A percentile compares a stretch with the other conserved stretches of the same genome.
Conservation (phyloP, 2,888 invertebrate species). For the Netelia virgata region DNA sequence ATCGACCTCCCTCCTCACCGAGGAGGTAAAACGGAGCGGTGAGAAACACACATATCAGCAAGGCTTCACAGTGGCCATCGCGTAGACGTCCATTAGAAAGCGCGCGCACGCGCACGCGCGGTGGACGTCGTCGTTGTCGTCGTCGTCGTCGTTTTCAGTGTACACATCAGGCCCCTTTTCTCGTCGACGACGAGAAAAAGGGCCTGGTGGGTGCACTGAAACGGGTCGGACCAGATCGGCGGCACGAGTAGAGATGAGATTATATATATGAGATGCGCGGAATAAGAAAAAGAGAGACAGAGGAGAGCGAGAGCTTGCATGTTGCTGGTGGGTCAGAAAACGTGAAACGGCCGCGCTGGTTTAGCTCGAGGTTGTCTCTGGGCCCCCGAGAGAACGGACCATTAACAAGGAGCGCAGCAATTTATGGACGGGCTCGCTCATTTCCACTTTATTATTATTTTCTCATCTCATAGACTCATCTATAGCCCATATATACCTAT, state of each 20-base stretch:
- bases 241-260: slow-evolving; percentile 65
- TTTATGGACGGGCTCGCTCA: slow-evolving; percentile 84
- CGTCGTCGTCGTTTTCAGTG: too few species aligned
- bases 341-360: slow-evolving; percentile 75
- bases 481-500: slow-evolving; percentile 72
- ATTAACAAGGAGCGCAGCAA: slow-evolving; percentile 85
- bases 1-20: too few species aligned
- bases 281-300: neutral
- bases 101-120: slow-evolving; percentile 75
- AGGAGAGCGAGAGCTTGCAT: slow-evolving; percentile 1
- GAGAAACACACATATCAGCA: slow-evolving; percentile 70
- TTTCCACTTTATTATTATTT: slow-evolving; percentile 85
- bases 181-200: slow-evolving; percentile 47
- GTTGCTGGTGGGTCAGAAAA: slow-evolving; percentile 80
- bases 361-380: slow-evolving; percentile 82
- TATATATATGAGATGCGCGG: slow-evolving; percentile 27
- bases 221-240: slow-evolving; percentile 66
- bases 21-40: too few species aligned
- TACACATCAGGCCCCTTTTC: too few species aligned
- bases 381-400: slow-evolving; percentile 79
- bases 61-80: slow-evolving; percentile 80
- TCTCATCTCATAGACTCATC: slow-evolving; percentile 84
- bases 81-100: slow-evolving; percentile 82
- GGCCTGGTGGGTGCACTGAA: slow-evolving; percentile 60
- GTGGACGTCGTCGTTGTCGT: too few species aligned